Base-by-base conservation (phyloP, 1,140 invertebrate species). In the Halyomorpha halys region DNA sequence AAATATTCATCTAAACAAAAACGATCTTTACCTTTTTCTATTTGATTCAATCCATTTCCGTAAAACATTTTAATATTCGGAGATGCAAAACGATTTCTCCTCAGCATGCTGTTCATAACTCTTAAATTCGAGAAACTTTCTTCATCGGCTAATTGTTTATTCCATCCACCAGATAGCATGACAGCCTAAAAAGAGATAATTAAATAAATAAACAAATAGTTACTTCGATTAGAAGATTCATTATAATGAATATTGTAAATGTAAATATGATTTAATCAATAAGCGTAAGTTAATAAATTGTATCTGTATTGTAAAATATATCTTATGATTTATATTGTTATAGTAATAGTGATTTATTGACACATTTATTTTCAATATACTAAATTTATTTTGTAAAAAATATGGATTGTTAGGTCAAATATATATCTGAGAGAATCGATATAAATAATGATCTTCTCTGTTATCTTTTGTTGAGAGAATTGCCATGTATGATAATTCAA, bases 121-220 rank as follows among this genome's bases (percentile, higher is more conserved):
- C 70, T 63, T 3, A 80, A 64, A 65, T 79, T 79, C 13, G 72
- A 49, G 18, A 72, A 62, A 44, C 75, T 73, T 15, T 72, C 59
- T 2, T 69, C 62, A 15, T 73, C 72, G 0, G 74, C 74, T 14
- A 75, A 74, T 44, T 78, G 72, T 16, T 77, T 66, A 67, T 79
- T 81, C 80, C 80, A 82, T 9, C 80, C 80, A 5, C 81, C 80
- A 2, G 79, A 77, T 18, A 82, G 27, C 13, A 82, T 53, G 0
- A 82, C 75, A 6, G 79, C 81, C 67, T 80, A 74, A 5, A 56
- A 65, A 59, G 16, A 49, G 18, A 44, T 11, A 30, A 44, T 44
- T 44, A 19, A 60, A 18, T 44, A 60, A 60, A 39, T 19, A 44
- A 59, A 5, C 16, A 59, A 44, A 39, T 60, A 44, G 5, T 21